A percentile compares a stretch with the other conserved stretches of the same genome.
Evolutionary conservation across 2,113 vertebrate species (phyloP).

Genomic region (Ophthalmolycus amberensis): DNA sequence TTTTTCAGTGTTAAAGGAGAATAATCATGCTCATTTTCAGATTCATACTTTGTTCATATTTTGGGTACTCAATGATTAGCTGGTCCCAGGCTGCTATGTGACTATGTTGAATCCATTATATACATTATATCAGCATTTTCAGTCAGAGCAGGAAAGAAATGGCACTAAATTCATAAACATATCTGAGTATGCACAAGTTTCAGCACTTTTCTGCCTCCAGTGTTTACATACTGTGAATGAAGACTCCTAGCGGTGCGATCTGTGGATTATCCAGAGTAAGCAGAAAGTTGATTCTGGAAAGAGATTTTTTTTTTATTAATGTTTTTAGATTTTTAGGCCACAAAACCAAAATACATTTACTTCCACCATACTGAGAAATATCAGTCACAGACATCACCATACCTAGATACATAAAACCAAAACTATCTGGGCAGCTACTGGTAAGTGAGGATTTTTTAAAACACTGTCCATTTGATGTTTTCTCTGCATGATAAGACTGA

Average conservation of each 20-base stretch:
- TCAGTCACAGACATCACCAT: not conserved
- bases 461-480: not conserved
- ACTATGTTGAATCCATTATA: not conserved
- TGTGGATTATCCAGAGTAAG: not conserved
- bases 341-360: not conserved
- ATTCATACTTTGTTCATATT: too few relatives aligned
- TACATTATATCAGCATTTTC: not conserved
- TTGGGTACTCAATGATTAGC: not conserved
- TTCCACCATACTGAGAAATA: not conserved
- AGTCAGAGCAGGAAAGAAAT: not conserved
- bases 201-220: not conserved
- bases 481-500: not conserved
- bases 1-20: too few relatives aligned
- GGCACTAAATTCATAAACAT: not conserved
- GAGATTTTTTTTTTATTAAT: too few relatives aligned
- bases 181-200: not conserved
- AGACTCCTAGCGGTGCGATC: not conserved
- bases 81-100: not conserved
- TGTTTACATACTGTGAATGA: not conserved
- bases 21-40: not conserved
- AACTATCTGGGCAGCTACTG: not conserved
- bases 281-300: not conserved
- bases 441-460: not conserved
- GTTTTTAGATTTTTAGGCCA: too few relatives aligned
- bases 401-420: not conserved